Conservation (phyloP, 1,140 invertebrate species). For the Hydropsyche tenuis region DNA sequence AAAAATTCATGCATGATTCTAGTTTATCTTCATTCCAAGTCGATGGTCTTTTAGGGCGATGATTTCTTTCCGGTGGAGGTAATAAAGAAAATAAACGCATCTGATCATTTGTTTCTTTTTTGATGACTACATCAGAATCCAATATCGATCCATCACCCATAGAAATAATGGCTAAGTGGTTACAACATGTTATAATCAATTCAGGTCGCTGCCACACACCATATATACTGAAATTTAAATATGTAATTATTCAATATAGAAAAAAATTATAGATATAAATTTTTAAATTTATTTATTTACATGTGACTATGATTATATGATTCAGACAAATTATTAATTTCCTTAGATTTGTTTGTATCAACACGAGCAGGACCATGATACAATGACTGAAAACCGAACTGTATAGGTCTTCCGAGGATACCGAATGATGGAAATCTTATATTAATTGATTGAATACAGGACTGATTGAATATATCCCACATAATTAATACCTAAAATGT, state of each 20-base stretch:
- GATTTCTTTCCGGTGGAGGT: constrained; percentile 51
- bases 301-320: no score
- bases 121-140: background rate
- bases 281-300: no score
- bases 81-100: background rate
- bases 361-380: constrained; percentile 56
- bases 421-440: constrained; percentile 56
- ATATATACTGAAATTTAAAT: constrained; percentile 38
- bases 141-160: constrained; percentile 21
- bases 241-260: no score
- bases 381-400: constrained; percentile 57
- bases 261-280: no score
- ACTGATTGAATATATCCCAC: constrained; percentile 56
- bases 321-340: no score
- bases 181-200: constrained; percentile 58
- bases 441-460: constrained; percentile 56
- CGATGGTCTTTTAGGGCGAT: constrained; percentile 50
- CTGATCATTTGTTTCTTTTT: background rate
- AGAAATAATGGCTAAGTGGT: constrained; percentile 53
- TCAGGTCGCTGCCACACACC: constrained; percentile 53
- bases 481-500: constrained; percentile 55
- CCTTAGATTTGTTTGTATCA: background rate
- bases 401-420: constrained; percentile 55
- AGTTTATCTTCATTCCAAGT: constrained; percentile 49
- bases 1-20: background rate